Conservation (phyloP, 2,888 invertebrate species). For the Athripsodes cinereus region DNA sequence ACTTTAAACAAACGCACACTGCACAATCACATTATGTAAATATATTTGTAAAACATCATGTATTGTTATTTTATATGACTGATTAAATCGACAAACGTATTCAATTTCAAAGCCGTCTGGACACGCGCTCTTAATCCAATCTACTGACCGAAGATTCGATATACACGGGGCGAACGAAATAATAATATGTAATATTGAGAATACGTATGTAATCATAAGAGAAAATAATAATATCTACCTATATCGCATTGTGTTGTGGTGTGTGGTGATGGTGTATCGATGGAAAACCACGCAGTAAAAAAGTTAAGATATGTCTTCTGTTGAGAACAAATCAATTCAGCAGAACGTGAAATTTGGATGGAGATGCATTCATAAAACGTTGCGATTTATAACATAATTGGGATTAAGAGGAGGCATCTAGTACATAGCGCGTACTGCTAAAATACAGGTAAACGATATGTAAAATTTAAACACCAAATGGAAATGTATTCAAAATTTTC, state of each 20-base stretch:
- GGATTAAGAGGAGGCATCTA: neutral
- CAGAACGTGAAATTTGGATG: neutral
- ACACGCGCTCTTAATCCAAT: slow-evolving; percentile 13
- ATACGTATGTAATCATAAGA: neutral
- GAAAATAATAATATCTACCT: neutral
- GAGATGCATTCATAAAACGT: neutral
- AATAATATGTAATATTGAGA: neutral
- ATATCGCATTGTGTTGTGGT: too few species aligned
- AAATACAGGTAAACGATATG: neutral
- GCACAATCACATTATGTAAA: too few species aligned
- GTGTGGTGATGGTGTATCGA: too few species aligned
- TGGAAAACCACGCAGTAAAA: too few species aligned
- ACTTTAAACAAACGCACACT: too few species aligned
- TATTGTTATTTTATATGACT: too few species aligned
- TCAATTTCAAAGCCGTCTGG: slow-evolving; percentile 2
- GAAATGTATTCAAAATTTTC: too few species aligned
- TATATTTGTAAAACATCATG: too few species aligned
- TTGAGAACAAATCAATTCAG: neutral
- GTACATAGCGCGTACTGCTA: neutral
- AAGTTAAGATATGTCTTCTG: too few species aligned
- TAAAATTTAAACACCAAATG: neutral
- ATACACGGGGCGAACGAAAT: neutral
- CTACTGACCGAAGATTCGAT: slow-evolving; percentile 7
- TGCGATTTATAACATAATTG: neutral
- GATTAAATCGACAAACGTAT: neutral